Percentiles rank a stretch among this genome's conserved stretches.
Conservation (phyloP, 2,797 vertebrate genomes). For the Scleropages formosus region DNA sequence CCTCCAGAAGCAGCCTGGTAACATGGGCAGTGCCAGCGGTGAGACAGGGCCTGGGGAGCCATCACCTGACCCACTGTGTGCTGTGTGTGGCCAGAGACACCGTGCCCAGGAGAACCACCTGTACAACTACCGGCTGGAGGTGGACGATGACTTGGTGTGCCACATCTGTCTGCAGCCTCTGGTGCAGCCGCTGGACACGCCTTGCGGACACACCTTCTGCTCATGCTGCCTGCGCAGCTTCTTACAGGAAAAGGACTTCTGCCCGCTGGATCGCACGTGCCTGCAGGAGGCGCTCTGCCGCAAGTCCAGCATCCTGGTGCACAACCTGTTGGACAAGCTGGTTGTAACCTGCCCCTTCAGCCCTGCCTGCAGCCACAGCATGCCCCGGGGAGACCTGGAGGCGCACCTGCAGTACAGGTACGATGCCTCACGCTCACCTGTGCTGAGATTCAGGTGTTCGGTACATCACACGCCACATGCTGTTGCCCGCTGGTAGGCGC, state of each 20-base stretch:
- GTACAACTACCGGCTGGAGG: slow-evolving; percentile 94
- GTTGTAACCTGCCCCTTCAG: slow-evolving; percentile 82
- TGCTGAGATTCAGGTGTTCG: not conserved
- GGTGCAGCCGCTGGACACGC: slow-evolving; percentile 92
- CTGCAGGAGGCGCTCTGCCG: slow-evolving; percentile 92
- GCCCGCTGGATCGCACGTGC: slow-evolving; percentile 88
- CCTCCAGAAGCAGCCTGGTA: slow-evolving; percentile 54
- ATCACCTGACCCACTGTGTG: slow-evolving; percentile 82
- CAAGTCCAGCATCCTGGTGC: slow-evolving; percentile 95
- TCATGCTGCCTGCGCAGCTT: slow-evolving; percentile 95
- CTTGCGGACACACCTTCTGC: slow-evolving; percentile 97
- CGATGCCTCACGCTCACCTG: slow-evolving; percentile 35
- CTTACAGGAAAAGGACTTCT: slow-evolving; percentile 95
- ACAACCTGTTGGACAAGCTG: slow-evolving; percentile 96
- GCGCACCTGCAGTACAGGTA: slow-evolving; percentile 98
- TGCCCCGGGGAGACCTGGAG: slow-evolving; percentile 94
- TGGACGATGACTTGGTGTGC: slow-evolving; percentile 96
- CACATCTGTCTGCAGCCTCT: slow-evolving; percentile 98
- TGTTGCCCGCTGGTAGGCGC: not conserved
- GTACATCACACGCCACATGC: not conserved
- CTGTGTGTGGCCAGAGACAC: slow-evolving; percentile 94
- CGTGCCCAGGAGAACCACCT: slow-evolving; percentile 93
- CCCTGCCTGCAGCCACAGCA: slow-evolving; percentile 81
- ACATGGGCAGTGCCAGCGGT: slow-evolving; percentile 85
- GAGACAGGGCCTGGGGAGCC: slow-evolving; percentile 76